Evolutionary conservation across 2,888 invertebrate genomes (phyloP).

Genomic region (Stenolophus ochropezus): DNA sequence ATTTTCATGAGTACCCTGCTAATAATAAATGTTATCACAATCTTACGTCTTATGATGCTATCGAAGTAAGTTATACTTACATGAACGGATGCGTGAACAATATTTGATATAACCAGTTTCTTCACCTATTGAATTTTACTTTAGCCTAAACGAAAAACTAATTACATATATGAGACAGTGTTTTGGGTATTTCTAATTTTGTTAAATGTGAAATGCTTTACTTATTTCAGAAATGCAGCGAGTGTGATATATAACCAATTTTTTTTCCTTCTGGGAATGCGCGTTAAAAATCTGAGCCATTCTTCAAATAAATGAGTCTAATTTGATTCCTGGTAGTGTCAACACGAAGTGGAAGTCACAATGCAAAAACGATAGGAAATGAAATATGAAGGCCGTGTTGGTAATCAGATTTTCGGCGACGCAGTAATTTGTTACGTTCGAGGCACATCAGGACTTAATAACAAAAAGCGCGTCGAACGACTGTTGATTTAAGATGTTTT

Average conservation of each 20-base stretch:
- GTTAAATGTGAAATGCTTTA: too few species aligned
- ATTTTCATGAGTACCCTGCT: too few species aligned
- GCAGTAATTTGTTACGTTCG: constrained; percentile 42
- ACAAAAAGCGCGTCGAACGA: background rate
- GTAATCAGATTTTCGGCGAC: constrained; percentile 47
- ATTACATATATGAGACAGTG: too few species aligned
- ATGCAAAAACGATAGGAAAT: constrained; percentile 53
- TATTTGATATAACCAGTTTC: too few species aligned
- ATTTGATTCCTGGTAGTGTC: background rate
- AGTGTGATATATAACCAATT: background rate
- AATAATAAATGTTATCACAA: too few species aligned
- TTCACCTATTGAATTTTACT: too few species aligned
- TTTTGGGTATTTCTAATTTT: too few species aligned
- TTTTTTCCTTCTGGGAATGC: background rate
- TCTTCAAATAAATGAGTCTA: background rate
- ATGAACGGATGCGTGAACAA: too few species aligned
- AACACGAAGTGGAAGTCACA: background rate
- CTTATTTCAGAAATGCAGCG: too few species aligned
- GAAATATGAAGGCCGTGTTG: constrained; percentile 25
- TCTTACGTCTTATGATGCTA: too few species aligned
- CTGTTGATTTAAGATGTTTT: background rate
- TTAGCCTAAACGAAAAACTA: too few species aligned
- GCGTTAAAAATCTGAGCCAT: background rate
- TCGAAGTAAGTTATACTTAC: too few species aligned
- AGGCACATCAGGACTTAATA: constrained; percentile 35